Conservation (phyloP, 2,113 vertebrate genomes). For the Salvator merianae region DNA sequence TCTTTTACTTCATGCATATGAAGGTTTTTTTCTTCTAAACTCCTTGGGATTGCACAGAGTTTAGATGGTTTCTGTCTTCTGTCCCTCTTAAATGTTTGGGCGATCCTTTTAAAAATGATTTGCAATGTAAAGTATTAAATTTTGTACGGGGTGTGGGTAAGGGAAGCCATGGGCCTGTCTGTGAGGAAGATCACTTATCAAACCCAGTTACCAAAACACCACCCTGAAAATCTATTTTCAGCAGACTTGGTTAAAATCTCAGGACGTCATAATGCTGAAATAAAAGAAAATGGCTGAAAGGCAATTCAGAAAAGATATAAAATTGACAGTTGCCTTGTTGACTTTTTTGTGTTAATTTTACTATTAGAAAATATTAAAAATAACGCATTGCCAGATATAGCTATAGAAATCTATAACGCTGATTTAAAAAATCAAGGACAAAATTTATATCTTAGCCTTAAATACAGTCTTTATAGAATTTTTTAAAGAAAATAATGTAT, state of each 20-base stretch:
- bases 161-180: conserved; percentile 23
- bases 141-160: conserved; percentile 50
- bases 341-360: not conserved
- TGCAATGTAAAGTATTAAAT: conserved; percentile 64
- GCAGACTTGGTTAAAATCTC: not conserved
- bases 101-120: conserved; percentile 74
- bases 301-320: conserved; percentile 7
- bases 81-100: conserved; percentile 56
- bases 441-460: conserved; percentile 8
- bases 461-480: not conserved
- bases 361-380: conserved; percentile 32
- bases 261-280: conserved; percentile 41
- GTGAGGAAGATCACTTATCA: not conserved
- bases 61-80: conserved; percentile 58
- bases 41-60: conserved; percentile 58
- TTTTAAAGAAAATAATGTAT: not conserved
- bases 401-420: not conserved
- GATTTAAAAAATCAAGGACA: conserved; percentile 21
- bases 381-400: conserved; percentile 32
- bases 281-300: conserved; percentile 19
- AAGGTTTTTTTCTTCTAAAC: conserved; percentile 64
- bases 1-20: conserved; percentile 61
- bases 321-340: not conserved
- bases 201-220: not conserved
- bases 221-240: not conserved